These are phyloP conservation scores for Dipodomys merriami DNA, from an alignment of 2,113 vertebrate species.

Conservation along the genomic window DNA sequence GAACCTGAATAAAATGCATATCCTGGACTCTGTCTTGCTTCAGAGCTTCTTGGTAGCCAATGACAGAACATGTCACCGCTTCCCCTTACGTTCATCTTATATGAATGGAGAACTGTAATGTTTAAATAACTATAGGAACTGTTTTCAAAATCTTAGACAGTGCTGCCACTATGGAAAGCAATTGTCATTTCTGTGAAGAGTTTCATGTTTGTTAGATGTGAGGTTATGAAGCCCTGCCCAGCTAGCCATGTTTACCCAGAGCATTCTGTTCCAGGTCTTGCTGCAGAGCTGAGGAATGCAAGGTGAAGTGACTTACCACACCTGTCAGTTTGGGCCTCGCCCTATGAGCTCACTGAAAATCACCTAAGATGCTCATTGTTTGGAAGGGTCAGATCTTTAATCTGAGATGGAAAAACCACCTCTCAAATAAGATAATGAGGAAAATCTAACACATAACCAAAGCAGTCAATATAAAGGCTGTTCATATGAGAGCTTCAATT, in stretches of 20 bases:
- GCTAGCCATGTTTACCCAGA: not conserved
- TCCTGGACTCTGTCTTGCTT: not conserved
- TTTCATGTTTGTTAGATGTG: not conserved
- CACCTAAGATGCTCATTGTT: slow-evolving; percentile 33
- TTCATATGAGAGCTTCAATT: not conserved
- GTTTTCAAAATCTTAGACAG: not conserved
- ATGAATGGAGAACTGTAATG: not conserved
- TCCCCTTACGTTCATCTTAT: not conserved
- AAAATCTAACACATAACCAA: slow-evolving; percentile 53
- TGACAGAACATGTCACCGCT: not conserved
- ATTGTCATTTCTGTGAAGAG: not conserved
- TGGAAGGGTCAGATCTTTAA: slow-evolving; percentile 62
- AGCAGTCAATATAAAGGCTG: not conserved
- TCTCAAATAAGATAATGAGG: slow-evolving; percentile 58
- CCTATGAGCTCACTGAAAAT: slow-evolving; percentile 58
- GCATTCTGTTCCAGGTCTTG: not conserved
- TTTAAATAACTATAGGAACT: slow-evolving; percentile 20
- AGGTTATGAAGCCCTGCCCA: not conserved
- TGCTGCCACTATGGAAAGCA: not conserved
- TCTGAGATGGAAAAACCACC: slow-evolving; percentile 59
- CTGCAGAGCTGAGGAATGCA: not conserved
- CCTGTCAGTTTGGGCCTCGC: slow-evolving; percentile 72
- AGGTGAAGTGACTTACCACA: slow-evolving; percentile 61
- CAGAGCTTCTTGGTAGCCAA: not conserved
- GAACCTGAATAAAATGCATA: not conserved